These are phyloP conservation scores for Drosophila aldrichi DNA, from an alignment of 2,888 invertebrate species.

Conservation along the genomic window DNA sequence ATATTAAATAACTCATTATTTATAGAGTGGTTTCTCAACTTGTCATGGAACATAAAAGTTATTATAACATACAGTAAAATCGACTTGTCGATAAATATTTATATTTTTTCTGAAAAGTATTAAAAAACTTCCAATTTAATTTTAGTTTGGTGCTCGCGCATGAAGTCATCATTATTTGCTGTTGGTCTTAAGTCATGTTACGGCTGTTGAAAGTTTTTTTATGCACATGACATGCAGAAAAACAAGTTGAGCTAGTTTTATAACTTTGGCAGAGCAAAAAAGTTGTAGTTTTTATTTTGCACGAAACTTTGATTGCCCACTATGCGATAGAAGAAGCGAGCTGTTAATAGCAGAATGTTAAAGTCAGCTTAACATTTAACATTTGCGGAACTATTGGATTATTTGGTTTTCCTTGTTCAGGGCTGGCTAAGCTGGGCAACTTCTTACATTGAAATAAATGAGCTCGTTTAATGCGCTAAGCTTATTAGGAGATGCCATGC, in stretches of 20 bases:
- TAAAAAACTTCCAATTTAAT: background rate
- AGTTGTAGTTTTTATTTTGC: background rate
- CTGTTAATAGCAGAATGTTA: constrained; percentile 9
- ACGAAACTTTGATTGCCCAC: background rate
- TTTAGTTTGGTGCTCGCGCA: background rate
- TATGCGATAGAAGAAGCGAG: background rate
- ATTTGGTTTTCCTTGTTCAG: background rate
- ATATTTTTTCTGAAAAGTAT: background rate
- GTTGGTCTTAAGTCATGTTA: background rate
- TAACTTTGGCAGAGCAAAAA: background rate
- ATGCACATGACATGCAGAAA: constrained; percentile 8
- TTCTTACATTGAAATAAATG: constrained; percentile 32
- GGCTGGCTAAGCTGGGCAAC: background rate
- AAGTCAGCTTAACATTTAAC: constrained; percentile 7
- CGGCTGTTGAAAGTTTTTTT: constrained; percentile 8
- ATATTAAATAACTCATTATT: too few relatives aligned
- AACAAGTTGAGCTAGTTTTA: constrained; percentile 11
- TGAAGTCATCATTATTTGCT: background rate
- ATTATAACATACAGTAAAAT: background rate
- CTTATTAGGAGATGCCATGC: constrained; percentile 5
- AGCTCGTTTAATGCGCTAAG: constrained; percentile 17
- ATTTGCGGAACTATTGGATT: background rate
- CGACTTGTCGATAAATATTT: background rate
- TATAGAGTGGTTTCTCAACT: background rate
- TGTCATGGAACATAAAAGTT: background rate